Evolutionary conservation across 1,140 invertebrate genomes (phyloP).

Genomic region (Drosophila busckii): DNA sequence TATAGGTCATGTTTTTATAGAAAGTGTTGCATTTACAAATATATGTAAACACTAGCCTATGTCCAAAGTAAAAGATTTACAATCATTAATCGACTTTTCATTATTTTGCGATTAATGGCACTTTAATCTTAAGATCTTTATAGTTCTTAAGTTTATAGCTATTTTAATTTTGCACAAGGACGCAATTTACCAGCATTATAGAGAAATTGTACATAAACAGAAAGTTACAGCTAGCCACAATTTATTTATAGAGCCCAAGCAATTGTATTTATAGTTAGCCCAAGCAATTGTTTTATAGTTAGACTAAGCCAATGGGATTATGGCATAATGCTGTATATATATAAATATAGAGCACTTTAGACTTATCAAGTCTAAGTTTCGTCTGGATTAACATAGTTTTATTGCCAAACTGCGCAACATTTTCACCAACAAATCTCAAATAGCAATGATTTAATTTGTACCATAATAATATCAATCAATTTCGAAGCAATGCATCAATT

Average conservation of each 20-base stretch:
- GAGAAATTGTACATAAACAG: neutral
- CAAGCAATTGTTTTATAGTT: slow-evolving; percentile 7
- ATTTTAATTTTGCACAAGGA: slow-evolving; percentile 26
- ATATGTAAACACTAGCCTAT: slow-evolving; percentile 4
- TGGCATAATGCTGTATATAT: slow-evolving; percentile 6
- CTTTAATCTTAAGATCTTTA: slow-evolving; percentile 62
- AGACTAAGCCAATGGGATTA: slow-evolving; percentile 19
- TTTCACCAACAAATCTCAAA: no score
- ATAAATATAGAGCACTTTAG: slow-evolving; percentile 8
- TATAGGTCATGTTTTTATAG: neutral
- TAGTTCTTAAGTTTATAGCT: slow-evolving; percentile 22
- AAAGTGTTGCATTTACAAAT: neutral
- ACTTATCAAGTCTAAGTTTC: slow-evolving; percentile 15
- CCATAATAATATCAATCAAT: slow-evolving; percentile 52
- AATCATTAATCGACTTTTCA: no score
- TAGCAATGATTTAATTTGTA: no score
- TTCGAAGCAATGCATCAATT: slow-evolving; percentile 32
- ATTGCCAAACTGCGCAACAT: slow-evolving; percentile 6
- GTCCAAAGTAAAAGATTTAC: slow-evolving; percentile 32
- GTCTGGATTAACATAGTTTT: neutral
- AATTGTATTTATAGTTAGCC: slow-evolving; percentile 1
- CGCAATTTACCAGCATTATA: slow-evolving; percentile 17
- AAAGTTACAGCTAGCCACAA: slow-evolving; percentile 1
- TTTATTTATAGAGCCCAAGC: neutral
- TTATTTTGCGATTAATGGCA: slow-evolving; percentile 52